Conservation (phyloP, 2,113 vertebrate species). For the Catharus bicknelli region DNA sequence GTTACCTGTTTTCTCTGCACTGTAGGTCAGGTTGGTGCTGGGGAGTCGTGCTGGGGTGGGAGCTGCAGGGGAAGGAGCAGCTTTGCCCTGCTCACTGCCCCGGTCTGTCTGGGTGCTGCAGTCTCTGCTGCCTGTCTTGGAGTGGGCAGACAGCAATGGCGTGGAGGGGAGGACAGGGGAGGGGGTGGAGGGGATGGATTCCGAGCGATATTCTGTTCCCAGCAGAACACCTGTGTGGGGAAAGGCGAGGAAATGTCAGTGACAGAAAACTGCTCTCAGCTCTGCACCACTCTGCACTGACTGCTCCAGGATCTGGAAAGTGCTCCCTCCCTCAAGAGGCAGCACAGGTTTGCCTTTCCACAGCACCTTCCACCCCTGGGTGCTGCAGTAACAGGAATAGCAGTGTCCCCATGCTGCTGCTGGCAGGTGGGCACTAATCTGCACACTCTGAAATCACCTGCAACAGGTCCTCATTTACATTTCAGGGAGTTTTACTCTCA, state of each 20-base stretch:
- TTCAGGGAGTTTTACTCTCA: background rate
- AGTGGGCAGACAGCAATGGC: conserved; percentile 85
- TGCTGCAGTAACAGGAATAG: background rate
- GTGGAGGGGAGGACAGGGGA: conserved; percentile 91
- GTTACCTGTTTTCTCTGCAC: conserved; percentile 76
- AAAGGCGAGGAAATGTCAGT: background rate
- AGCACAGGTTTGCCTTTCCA: background rate
- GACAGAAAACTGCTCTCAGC: background rate
- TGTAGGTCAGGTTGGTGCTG: conserved; percentile 65
- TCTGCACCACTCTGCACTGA: background rate
- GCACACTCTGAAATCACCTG: background rate
- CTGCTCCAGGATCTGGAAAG: background rate
- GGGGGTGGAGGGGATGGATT: conserved; percentile 91
- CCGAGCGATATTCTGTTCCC: conserved; percentile 89
- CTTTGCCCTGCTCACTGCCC: conserved; percentile 81
- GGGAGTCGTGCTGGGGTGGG: conserved; percentile 63
- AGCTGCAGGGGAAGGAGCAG: conserved; percentile 54
- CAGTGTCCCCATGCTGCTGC: background rate
- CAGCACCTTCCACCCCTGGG: background rate
- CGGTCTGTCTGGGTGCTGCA: conserved; percentile 95
- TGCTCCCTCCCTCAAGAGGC: background rate
- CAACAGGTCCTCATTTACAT: background rate
- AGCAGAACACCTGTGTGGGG: conserved; percentile 85
- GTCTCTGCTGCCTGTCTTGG: conserved; percentile 94
- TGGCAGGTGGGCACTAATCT: background rate